phyloP scores from a whole-genome alignment of 1,140 invertebrate species.

The Pachypeltis micranthus region DNA sequence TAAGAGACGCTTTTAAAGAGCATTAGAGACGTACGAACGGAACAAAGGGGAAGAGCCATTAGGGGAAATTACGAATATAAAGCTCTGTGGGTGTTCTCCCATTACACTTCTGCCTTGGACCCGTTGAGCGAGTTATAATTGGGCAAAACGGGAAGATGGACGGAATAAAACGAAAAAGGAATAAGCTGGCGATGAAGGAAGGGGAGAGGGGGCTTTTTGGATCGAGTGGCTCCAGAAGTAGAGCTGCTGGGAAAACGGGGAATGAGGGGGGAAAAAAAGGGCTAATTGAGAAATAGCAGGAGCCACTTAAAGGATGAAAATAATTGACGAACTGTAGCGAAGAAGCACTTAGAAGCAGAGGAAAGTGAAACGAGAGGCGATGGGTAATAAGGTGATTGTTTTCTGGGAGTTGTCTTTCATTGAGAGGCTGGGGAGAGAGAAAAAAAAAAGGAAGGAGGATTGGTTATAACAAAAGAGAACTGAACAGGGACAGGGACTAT shows the following conservation, averaged over 20 bases:
- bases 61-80: too few species aligned
- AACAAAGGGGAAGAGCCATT: not conserved
- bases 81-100: too few species aligned
- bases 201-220: not conserved
- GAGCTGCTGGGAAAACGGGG: not conserved
- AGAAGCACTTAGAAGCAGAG: not conserved
- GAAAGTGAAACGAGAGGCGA: not conserved
- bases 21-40: too few species aligned
- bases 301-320: slow-evolving; percentile 2
- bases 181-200: too few species aligned
- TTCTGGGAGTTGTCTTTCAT: slow-evolving; percentile 3
- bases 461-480: not conserved
- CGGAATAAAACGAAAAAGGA: not conserved
- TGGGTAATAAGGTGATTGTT: slow-evolving; percentile 9
- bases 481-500: too few species aligned
- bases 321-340: slow-evolving; percentile 8
- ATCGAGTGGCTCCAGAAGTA: not conserved
- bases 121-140: not conserved
- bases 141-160: not conserved
- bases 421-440: not conserved
- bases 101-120: too few species aligned
- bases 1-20: too few species aligned
- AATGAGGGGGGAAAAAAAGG: not conserved
- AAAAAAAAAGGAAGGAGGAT: too few species aligned
- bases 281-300: not conserved